phyloP scores from a whole-genome alignment of 1,140 invertebrate species.

The Drosophila sucinea region DNA sequence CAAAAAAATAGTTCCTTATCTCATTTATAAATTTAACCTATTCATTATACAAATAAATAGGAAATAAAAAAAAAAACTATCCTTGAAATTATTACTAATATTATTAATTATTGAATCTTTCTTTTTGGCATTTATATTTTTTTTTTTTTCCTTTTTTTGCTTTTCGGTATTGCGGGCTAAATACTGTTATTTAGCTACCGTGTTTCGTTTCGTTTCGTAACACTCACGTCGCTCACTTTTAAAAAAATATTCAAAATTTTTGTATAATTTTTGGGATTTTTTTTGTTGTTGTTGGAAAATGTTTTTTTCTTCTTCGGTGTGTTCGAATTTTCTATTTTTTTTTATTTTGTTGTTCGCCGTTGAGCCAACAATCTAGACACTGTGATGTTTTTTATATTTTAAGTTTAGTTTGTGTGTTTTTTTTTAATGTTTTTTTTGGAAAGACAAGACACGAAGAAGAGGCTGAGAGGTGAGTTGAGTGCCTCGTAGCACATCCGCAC shows the following conservation, averaged over 20 bases:
- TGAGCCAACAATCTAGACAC: conserved; percentile 23
- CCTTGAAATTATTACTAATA: conserved; percentile 40
- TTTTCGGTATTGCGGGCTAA: conserved; percentile 1
- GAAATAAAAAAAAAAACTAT: conserved; percentile 30
- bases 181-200: conserved; percentile 42
- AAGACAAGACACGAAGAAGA: conserved; percentile 17
- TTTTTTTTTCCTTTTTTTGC: conserved; percentile 15
- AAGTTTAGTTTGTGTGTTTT: conserved; percentile 26
- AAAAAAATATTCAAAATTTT: conserved; percentile 39
- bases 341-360: neutral
- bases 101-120: conserved; percentile 30
- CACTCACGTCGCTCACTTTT: conserved; percentile 67
- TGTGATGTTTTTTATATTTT: conserved; percentile 15
- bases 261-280: conserved; percentile 33
- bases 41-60: neutral
- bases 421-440: neutral
- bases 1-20: conserved; percentile 37
- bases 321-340: neutral
- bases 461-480: conserved; percentile 49
- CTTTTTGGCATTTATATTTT: conserved; percentile 44
- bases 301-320: conserved; percentile 35
- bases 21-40: neutral
- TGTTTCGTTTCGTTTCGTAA: conserved; percentile 21
- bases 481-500: conserved; percentile 78
- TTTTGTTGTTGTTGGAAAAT: conserved; percentile 35